Evolutionary conservation across 2,113 vertebrate species (phyloP), one percentile per base, ranked within the genome.

Genomic region (Crotophaga sulcirostris): DNA sequence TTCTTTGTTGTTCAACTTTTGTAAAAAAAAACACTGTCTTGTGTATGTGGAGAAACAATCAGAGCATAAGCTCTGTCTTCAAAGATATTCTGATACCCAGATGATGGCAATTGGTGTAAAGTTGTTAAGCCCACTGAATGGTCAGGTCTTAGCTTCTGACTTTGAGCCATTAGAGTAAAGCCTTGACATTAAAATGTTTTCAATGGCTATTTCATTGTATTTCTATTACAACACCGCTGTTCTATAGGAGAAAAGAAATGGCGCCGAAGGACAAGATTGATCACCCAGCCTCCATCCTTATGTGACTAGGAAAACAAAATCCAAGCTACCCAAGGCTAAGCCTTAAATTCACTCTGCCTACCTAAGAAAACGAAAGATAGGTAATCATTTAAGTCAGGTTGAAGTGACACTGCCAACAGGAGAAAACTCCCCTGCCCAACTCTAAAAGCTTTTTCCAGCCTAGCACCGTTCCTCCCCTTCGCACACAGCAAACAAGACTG

Each of bases 101-200:
- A 40, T 3, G 31, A 54, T 20, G 68, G 76, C 34, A 96, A 59
- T 0, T 74, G 91, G 40, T 69, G 20, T 7, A 21, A 56, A 33
- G 81, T 17, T 36, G 91, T 21, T 76, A 68, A 88, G 83, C 45
- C 70, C 40, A 11, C 73, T 23, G 66, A 72, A 83, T 63, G 66
- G 21, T n/a, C 93, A 40, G 74, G 73, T 79, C 82, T 94, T n/a
- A 69, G 81, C 77, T 83, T 97, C 42, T 94, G 93, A 67, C 77
- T 86, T 83, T 97, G 95, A 94, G 89, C 45, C 40, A 52, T 63
- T 60, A 62, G 33, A 72, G 76, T 7, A 73, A 16, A 94, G 84
- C 95, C 95, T 98, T 94, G 26, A 25, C 93, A 91, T 68, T 11
- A 34, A 36, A 63, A 40, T 44, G 23, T 66, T 64, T 93, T 68